Evolutionary conservation across 2,797 vertebrate species (phyloP).

Genomic region (Anguilla anguilla): DNA sequence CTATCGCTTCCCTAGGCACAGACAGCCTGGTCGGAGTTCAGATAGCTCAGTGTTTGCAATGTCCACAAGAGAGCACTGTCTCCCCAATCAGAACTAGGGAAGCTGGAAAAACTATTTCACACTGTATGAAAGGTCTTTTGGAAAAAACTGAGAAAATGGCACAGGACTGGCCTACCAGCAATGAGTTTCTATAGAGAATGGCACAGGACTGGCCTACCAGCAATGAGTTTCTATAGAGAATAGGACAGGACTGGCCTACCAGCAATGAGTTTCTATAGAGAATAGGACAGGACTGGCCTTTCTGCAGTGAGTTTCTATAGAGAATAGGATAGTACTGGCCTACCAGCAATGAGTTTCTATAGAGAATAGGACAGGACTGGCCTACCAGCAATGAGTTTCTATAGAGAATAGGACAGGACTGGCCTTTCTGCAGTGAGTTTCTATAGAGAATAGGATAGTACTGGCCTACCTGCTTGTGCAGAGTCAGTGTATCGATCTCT

Average conservation of each 20-base stretch:
- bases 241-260: not conserved
- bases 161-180: not conserved
- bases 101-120: not conserved
- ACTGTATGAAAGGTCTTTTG: not conserved
- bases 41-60: not conserved
- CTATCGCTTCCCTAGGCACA: not conserved
- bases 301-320: not conserved
- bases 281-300: not conserved
- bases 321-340: not conserved
- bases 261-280: not conserved
- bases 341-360: not conserved
- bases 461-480: slow-evolving; percentile 89
- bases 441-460: not conserved
- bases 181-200: not conserved
- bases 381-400: not conserved
- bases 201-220: not conserved
- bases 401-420: not conserved
- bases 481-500: slow-evolving; percentile 89
- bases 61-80: not conserved
- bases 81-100: not conserved
- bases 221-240: not conserved
- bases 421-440: not conserved
- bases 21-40: not conserved
- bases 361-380: not conserved
- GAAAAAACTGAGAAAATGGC: not conserved